These are phyloP conservation scores for Drosophila kanapiae DNA, from an alignment of 1,140 invertebrate genomes.

Conservation along the genomic window DNA sequence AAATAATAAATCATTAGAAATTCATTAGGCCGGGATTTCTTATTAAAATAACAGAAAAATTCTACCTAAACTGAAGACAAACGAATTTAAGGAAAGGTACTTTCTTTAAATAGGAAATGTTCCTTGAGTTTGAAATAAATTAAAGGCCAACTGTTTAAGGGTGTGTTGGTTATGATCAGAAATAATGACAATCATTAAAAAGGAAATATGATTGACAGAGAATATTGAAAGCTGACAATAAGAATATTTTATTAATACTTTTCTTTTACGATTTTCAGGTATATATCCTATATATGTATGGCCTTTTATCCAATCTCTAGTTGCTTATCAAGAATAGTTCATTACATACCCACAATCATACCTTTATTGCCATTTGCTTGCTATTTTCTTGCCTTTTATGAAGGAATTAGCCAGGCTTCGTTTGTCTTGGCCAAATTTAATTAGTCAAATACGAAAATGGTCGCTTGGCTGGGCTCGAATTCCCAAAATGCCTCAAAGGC, in stretches of 20 bases:
- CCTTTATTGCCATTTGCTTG: neutral
- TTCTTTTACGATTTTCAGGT: neutral
- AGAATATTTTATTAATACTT: neutral
- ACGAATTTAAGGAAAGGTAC: neutral
- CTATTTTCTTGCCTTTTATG: neutral
- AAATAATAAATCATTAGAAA: neutral
- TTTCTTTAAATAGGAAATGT: neutral
- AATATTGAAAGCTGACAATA: neutral
- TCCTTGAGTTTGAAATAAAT: neutral
- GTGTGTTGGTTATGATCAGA: neutral
- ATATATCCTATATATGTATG: neutral
- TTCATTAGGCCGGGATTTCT: neutral
- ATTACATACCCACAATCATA: neutral
- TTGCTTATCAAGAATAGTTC: too few relatives aligned
- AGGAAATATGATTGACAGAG: neutral
- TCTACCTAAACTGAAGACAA: neutral
- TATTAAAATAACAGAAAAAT: neutral
- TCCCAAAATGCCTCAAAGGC: neutral
- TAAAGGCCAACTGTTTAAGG: neutral
- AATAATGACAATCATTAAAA: neutral
- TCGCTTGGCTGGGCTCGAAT: neutral
- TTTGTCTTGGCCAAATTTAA: neutral
- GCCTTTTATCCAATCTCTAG: too few relatives aligned
- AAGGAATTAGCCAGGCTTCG: neutral
- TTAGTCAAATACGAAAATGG: neutral